A percentile compares a stretch with the other conserved stretches of the same genome.
These are phyloP conservation scores for Iselma pallidipennis DNA, from an alignment of 2,888 invertebrate species.

Conservation along the genomic window DNA sequence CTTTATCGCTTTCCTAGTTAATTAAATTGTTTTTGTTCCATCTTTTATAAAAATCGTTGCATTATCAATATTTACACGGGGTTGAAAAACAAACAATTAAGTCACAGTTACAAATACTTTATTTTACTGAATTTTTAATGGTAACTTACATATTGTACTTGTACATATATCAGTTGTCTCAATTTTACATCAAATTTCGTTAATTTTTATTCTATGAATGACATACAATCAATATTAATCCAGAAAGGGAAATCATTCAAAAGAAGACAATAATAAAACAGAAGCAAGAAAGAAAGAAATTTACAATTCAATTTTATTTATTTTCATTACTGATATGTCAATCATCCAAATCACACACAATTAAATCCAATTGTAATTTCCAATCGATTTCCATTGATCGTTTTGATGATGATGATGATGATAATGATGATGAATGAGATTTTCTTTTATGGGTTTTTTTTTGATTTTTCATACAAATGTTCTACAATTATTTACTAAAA, in stretches of 20 bases:
- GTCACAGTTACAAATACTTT: constrained; percentile 46
- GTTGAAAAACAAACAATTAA: neutral
- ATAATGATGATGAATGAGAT: neutral
- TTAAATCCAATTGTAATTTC: constrained; percentile 3
- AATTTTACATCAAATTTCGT: constrained; percentile 38
- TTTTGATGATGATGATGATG: neutral
- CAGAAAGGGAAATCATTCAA: neutral
- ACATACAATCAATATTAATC: constrained; percentile 11
- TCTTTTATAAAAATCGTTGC: no score
- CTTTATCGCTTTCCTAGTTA: no score
- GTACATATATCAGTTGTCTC: constrained; percentile 45
- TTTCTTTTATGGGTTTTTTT: neutral
- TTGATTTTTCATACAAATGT: neutral
- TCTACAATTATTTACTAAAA: constrained; percentile 1
- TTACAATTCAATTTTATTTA: no score
- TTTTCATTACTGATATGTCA: constrained; percentile 22
- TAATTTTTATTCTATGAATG: constrained; percentile 17
- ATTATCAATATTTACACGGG: no score
- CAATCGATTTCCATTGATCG: no score
- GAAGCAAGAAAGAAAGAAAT: constrained; percentile 9
- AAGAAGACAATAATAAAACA: neutral
- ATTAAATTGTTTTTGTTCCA: no score
- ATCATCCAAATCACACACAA: constrained; percentile 18
- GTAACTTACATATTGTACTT: constrained; percentile 49
- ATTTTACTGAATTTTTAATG: constrained; percentile 45